Conservation (phyloP, 2,797 vertebrate genomes). For the Cottoperca gobio region DNA sequence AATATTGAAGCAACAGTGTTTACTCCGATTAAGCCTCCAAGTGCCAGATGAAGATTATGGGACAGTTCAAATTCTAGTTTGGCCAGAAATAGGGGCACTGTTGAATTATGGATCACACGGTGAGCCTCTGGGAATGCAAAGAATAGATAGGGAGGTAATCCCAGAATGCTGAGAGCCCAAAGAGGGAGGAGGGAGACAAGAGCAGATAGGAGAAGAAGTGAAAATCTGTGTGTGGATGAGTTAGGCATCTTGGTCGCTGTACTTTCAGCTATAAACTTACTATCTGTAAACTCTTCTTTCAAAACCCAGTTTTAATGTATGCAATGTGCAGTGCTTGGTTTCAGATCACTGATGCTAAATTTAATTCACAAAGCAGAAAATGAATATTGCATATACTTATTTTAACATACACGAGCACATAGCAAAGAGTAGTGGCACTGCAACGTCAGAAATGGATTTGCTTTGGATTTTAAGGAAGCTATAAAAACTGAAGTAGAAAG, state of each 20-base stretch:
- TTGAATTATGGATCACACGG: conserved; percentile 83
- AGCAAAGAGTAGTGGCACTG: conserved; percentile 34
- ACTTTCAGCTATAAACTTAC: conserved; percentile 48
- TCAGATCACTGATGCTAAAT: conserved; percentile 43
- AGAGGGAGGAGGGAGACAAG: conserved; percentile 65
- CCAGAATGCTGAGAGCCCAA: conserved; percentile 73
- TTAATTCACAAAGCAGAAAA: conserved; percentile 42
- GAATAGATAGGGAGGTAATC: conserved; percentile 82
- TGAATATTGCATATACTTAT: conserved; percentile 41
- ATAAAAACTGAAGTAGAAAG: conserved; percentile 59
- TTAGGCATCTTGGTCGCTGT: conserved; percentile 58
- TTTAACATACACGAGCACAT: conserved; percentile 62
- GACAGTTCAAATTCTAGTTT: conserved; percentile 79
- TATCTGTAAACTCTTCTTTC: conserved; percentile 43
- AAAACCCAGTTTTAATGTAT: conserved; percentile 31
- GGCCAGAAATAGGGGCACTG: conserved; percentile 74
- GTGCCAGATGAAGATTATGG: conserved; percentile 82
- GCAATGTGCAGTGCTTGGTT: conserved; percentile 26
- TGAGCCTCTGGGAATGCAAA: conserved; percentile 75
- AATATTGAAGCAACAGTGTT: conserved; percentile 83
- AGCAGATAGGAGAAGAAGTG: conserved; percentile 67
- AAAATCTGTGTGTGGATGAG: conserved; percentile 56
- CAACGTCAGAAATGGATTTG: conserved; percentile 57
- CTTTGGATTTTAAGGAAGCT: conserved; percentile 64
- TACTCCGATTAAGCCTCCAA: conserved; percentile 80